Base-by-base conservation (phyloP, 2,113 vertebrate genomes). In the Theristicus caerulescens region DNA sequence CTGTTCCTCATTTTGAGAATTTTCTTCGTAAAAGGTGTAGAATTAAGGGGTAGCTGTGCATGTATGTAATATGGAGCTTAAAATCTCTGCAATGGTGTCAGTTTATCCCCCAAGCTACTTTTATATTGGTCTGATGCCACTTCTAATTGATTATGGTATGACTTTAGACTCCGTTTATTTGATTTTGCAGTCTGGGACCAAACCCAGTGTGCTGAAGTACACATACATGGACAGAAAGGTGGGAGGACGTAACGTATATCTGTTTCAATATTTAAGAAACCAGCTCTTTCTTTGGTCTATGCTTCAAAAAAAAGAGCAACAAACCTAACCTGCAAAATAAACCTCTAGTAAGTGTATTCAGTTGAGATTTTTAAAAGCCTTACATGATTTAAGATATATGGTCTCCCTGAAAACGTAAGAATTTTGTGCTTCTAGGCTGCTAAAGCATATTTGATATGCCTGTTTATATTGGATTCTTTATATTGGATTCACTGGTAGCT, bases 381-480 rank as follows among this genome's bases (percentile, higher is more conserved):
- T 67, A 38, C 20, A 25, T 67, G 74, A 88, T 88, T 88, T 92
- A 71, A 76, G 69, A 59, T 65, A 65, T 8, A 42, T 4, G 0
- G 5, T 83, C 21, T 91, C 44, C 40, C 40, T 70, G 82, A 94
- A 93, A 96, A 82, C 36, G 57, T 49, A 55, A 82, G 52, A 73
- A 86, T 20, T 88, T 89, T 82, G 58, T 86, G 78, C 92, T 96
- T 73, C 62, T 77, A 80, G 78, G 82, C 74, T 88, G 49, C 70
- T 77, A 74, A 90, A 94, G 24, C 66, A 31, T 76, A 85, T 94
- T 91, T 93, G 84, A 89, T 87, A 87, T 77, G 49, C 61, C 73
- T 90, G 65, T 86, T 91, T 91, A 81, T 97, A 89, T 76, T 94
- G 88, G 64, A 91, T 94, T 88, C 80, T 82, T 86, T 89, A 64